Evolutionary conservation across 2,113 vertebrate species (phyloP).

Genomic region (Anseranas semipalmata): DNA sequence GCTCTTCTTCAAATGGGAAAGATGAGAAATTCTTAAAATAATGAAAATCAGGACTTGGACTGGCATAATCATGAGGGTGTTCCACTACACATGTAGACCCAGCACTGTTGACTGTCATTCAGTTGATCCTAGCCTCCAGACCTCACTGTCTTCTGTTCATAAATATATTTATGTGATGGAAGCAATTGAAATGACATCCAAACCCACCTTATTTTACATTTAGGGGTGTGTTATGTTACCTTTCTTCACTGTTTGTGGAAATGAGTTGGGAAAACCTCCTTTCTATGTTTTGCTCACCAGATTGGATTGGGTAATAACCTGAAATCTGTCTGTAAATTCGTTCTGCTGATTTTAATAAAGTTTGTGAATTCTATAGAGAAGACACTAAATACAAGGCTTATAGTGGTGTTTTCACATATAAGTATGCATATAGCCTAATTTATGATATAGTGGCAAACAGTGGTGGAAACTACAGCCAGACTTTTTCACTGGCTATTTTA

Average conservation of each 20-base stretch:
- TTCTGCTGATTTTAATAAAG: neutral
- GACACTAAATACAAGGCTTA: neutral
- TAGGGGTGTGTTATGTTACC: neutral
- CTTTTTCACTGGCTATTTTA: slow-evolving; percentile 10
- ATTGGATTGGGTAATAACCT: neutral
- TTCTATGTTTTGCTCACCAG: neutral
- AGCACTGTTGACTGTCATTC: neutral
- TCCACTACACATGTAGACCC: neutral
- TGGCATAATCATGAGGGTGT: neutral
- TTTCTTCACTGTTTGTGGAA: neutral
- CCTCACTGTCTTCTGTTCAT: neutral
- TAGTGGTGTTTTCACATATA: neutral
- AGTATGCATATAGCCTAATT: neutral
- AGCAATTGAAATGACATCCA: neutral
- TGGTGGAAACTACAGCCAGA: neutral
- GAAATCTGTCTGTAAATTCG: neutral
- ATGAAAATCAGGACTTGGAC: neutral
- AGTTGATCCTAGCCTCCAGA: neutral
- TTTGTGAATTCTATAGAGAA: neutral
- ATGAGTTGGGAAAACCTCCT: neutral
- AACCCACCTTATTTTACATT: neutral
- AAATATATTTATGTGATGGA: neutral
- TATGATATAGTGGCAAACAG: neutral
- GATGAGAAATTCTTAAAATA: neutral
- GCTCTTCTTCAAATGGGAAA: neutral